Evolutionary conservation across 1,140 invertebrate genomes (phyloP), one percentile per base, ranked within the genome.

Genomic region (Acromyrmex charruanus): DNA sequence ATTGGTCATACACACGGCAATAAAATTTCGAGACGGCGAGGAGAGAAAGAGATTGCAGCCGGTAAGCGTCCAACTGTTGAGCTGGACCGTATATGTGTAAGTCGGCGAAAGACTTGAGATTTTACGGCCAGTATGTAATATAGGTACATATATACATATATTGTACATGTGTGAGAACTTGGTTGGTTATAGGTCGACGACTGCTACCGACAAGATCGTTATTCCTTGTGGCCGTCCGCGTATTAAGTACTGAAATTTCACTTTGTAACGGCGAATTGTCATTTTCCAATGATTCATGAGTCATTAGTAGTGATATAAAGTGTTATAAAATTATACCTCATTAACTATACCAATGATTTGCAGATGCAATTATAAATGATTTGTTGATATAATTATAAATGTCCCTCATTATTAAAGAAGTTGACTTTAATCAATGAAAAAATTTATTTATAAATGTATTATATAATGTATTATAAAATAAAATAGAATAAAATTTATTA

Each of bases 31-130:
- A 53, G 85, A 51, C 69, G 18, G 49, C 55, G 35, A 44, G 25
- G 21, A 87, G 85, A 81, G 63, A 82, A 71, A 77, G 82, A 66
- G 87, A 86, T 79, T 65, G 84, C 87, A 66, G 63, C 69, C 71
- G 63, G 85, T 68, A 63, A 74, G 31, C 55, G 81, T 87, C 65
- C 81, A 35, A 39, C 82, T 55, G 65, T 61, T 44, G 75, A 65
- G 79, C 66, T 55, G 35, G 16, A 39, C 21, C 68, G 65, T 51
- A 77, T 31, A 58, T 39, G n/a, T 66, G 31, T 55, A 68, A 87
- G 35, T 84, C 49, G 79, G 86, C 75, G 79, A 88, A 85, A 89
- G 87, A 89, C 63, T 88, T 87, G 21, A 81, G 69, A 82, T 82
- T 89, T 89, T 84, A 88, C 55, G 49, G 10, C 77, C 58, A 12